Conservation (phyloP, 2,113 vertebrate species). For the Pelodiscus sinensis region DNA sequence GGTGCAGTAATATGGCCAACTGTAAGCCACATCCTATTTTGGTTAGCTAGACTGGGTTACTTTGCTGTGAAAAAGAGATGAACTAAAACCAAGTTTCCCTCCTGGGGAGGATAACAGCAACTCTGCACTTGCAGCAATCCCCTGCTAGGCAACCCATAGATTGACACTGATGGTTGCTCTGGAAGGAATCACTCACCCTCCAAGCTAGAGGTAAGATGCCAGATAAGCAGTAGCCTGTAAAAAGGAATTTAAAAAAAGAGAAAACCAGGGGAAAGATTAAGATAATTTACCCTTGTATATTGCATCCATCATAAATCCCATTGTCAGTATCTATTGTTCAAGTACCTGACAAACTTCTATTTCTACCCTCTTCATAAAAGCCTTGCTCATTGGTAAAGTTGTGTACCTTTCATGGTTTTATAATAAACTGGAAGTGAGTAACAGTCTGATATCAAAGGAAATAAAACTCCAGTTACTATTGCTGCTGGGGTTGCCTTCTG, state of each 20-base stretch:
- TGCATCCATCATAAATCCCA: constrained; percentile 37
- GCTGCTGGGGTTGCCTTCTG: constrained; percentile 88
- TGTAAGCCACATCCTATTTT: not conserved
- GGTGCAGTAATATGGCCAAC: not conserved
- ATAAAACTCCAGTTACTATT: constrained; percentile 88
- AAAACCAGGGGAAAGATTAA: constrained; percentile 50
- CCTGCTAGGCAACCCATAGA: constrained; percentile 50
- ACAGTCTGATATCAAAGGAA: constrained; percentile 86
- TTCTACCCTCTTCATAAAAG: constrained; percentile 70
- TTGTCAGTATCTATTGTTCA: constrained; percentile 65
- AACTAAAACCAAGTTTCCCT: constrained; percentile 47
- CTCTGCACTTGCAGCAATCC: constrained; percentile 29
- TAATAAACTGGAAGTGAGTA: constrained; percentile 92
- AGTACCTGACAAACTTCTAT: constrained; percentile 68
- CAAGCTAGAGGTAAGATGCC: constrained; percentile 61
- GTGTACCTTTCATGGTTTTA: constrained; percentile 79
- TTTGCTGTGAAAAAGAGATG: constrained; percentile 15
- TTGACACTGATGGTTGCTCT: constrained; percentile 53
- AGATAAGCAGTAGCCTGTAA: constrained; percentile 52
- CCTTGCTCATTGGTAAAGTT: constrained; percentile 63
- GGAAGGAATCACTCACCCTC: constrained; percentile 63
- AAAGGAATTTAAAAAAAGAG: constrained; percentile 52
- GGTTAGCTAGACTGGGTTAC: not conserved
- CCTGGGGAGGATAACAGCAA: constrained; percentile 55
- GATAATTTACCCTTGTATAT: constrained; percentile 25